These are phyloP conservation scores for Strigamia crassipes DNA, from an alignment of 2,888 invertebrate genomes.

Conservation along the genomic window DNA sequence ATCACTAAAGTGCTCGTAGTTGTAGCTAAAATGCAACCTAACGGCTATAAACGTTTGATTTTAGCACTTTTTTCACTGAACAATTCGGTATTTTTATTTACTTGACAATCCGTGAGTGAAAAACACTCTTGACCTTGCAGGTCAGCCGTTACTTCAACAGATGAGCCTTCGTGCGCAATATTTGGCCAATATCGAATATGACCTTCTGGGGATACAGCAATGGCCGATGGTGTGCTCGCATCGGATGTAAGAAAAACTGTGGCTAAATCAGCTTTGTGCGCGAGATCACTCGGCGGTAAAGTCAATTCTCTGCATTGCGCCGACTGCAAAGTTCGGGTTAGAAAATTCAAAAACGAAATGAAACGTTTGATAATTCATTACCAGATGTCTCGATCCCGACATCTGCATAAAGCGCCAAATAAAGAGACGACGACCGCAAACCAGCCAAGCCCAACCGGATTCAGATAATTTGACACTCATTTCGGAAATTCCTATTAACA, in stretches of 20 bases:
- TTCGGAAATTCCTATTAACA: conserved; percentile 54
- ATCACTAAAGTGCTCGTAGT: conserved; percentile 86
- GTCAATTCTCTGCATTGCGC: conserved; percentile 80
- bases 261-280: conserved; percentile 66
- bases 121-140: conserved; percentile 67
- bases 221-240: conserved; percentile 75
- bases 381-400: conserved; percentile 30
- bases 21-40: conserved; percentile 83
- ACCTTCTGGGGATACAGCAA: conserved; percentile 83
- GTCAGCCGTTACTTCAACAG: conserved; percentile 81
- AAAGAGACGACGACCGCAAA: conserved; percentile 80
- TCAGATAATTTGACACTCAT: conserved; percentile 68
- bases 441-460: conserved; percentile 81
- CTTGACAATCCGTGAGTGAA: conserved; percentile 56
- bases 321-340: conserved; percentile 46
- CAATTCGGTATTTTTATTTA: conserved; percentile 24
- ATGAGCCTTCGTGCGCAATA: conserved; percentile 83
- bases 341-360: background rate
- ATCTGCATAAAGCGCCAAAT: conserved; percentile 70
- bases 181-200: conserved; percentile 83
- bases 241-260: conserved; percentile 77
- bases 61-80: background rate
- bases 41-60: conserved; percentile 62
- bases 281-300: conserved; percentile 87
- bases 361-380: background rate